Evolutionary conservation across 2,888 invertebrate genomes (phyloP), one percentile per base, ranked within the genome.

Genomic region (Schrankia costaestrigalis): DNA sequence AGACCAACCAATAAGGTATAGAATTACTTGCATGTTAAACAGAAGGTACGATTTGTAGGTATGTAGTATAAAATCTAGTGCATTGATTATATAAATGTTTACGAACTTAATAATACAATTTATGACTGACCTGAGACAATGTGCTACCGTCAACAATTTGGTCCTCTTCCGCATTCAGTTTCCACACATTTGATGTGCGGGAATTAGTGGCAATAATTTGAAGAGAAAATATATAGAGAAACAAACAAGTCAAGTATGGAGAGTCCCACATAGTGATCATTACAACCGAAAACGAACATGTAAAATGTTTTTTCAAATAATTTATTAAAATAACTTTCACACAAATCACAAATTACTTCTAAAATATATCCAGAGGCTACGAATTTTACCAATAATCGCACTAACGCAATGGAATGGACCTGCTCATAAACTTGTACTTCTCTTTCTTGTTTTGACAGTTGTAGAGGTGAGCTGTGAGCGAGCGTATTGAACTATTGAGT

Each of bases 141-240:
- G 86, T 89, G 56, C 78, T 90, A 26, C 90, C 91, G 63, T 93
- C 93, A 40, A 93, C 90, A 40, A 94, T 93, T 81, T 93, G 92
- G 32, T 93, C 93, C 69, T 92, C 93, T 60, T 94, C 93, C 30
- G 90, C 84, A 73, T 93, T 95, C 41, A 96, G 82, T 81, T 93
- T 93, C 96, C 96, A 96, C 70, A 94, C 89, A 59, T 92, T 93
- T 32, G 95, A 95, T 10, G 95, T 94, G 56, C 94, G 90, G 19
- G 95, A 95, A 82, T 95, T 95, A 50, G 92, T 94, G 37, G 78
- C 77, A 61, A 93, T 89, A 63, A 93, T 90, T 83, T 93, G 91
- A 71, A 93, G 90, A 52, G 92, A 92, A 74, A 93, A 89, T 69
- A 93, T 89, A 74, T 93, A 93, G 63, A 93, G 78, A 66, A 91